Evolutionary conservation across 2,797 vertebrate species (phyloP).

Genomic region (Hirundo rustica): DNA sequence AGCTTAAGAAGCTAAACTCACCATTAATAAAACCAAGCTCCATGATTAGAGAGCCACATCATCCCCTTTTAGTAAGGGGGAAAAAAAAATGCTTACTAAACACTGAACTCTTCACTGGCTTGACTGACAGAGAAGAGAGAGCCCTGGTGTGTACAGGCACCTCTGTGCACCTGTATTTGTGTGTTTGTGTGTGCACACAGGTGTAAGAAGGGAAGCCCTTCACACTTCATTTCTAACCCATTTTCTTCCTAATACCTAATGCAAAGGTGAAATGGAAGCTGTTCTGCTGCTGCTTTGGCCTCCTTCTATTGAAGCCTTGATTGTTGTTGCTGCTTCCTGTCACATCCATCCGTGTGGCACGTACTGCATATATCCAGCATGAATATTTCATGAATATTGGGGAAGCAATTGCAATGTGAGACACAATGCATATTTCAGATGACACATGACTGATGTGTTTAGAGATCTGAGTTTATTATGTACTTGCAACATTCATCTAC

Average conservation of each 20-base stretch:
- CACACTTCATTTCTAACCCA: not conserved
- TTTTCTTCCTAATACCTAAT: not conserved
- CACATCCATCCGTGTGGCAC: not conserved
- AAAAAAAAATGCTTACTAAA: not conserved
- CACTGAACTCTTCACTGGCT: not conserved
- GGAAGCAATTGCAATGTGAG: slow-evolving; percentile 36
- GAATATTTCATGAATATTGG: slow-evolving; percentile 52
- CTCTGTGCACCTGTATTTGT: not conserved
- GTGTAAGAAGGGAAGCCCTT: not conserved
- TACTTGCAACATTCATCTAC: slow-evolving; percentile 54
- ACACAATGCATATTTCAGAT: slow-evolving; percentile 34
- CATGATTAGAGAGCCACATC: not conserved
- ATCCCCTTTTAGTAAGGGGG: not conserved
- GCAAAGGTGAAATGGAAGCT: not conserved
- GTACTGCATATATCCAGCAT: not conserved
- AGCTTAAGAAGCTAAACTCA: not conserved
- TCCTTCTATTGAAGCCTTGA: not conserved
- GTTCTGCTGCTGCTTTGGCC: not conserved
- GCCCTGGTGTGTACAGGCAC: rapidly evolving
- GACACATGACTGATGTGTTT: slow-evolving; percentile 65
- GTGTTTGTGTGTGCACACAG: rapidly evolving
- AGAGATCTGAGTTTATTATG: slow-evolving; percentile 53
- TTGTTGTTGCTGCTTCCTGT: not conserved
- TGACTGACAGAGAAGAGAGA: not conserved
- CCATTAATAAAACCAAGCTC: not conserved